These are phyloP conservation scores for Hermaeophaga mercurialis DNA, from an alignment of 2,888 invertebrate species.

Conservation along the genomic window DNA sequence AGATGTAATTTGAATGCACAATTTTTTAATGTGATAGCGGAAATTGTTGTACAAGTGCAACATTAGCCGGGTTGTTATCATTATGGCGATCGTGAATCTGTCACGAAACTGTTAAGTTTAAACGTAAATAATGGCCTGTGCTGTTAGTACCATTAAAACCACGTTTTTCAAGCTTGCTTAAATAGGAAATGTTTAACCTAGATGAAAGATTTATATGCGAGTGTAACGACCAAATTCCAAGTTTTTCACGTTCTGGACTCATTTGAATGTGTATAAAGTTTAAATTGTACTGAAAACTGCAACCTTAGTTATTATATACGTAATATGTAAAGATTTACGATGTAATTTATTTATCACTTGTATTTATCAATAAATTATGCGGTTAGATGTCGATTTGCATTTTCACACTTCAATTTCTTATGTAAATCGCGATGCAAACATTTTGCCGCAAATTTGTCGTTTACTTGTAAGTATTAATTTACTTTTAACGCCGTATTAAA, in stretches of 20 bases:
- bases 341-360: no score
- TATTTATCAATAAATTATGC: no score
- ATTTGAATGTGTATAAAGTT: no score
- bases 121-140: constrained; percentile 14
- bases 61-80: constrained; percentile 8
- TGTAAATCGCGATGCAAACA: background rate
- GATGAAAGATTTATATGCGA: constrained; percentile 11
- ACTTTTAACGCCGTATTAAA: no score
- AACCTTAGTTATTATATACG: no score
- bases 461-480: background rate
- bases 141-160: constrained; percentile 18
- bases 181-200: constrained; percentile 19
- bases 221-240: background rate
- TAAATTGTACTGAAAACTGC: no score
- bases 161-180: constrained; percentile 12
- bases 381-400: no score
- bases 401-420: background rate
- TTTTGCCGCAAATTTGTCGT: background rate
- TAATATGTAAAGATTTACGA: no score
- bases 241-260: background rate
- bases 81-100: constrained; percentile 18
- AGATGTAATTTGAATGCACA: no score
- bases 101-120: constrained; percentile 10
- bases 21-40: background rate
- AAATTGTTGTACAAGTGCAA: background rate